Evolutionary conservation across 2,113 vertebrate species (phyloP).

Genomic region (Epinephelus lanceolatus): DNA sequence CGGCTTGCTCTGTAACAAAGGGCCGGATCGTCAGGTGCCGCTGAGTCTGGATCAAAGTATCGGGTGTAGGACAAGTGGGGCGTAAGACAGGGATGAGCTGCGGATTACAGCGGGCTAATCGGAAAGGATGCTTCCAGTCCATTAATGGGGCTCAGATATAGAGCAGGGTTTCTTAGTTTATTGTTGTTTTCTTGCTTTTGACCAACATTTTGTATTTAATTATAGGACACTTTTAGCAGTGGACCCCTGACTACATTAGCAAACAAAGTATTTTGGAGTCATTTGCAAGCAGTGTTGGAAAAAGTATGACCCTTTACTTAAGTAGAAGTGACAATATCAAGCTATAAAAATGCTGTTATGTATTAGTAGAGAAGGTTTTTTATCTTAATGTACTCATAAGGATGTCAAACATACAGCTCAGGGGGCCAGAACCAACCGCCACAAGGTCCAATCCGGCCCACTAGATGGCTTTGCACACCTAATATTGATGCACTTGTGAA

Average conservation of each 20-base stretch:
- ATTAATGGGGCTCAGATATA: conserved; percentile 63
- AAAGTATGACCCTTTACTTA: too few relatives aligned
- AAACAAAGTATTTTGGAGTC: not conserved
- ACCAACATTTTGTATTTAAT: conserved; percentile 5
- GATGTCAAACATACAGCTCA: too few relatives aligned
- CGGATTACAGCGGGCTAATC: conserved; percentile 82
- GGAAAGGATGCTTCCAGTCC: conserved; percentile 72
- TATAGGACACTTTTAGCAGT: not conserved
- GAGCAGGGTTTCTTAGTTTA: conserved; percentile 36
- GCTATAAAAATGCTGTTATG: too few relatives aligned
- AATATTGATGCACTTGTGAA: too few relatives aligned
- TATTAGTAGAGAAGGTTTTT: too few relatives aligned
- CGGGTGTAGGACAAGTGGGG: conserved; percentile 83
- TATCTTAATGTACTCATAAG: too few relatives aligned
- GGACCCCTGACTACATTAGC: not conserved
- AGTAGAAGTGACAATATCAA: too few relatives aligned
- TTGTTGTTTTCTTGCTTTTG: conserved; percentile 24
- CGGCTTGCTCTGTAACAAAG: conserved; percentile 75
- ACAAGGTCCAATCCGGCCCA: too few relatives aligned
- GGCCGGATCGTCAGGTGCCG: conserved; percentile 73
- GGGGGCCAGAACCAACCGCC: too few relatives aligned
- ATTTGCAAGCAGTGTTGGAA: not conserved
- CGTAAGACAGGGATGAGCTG: conserved; percentile 79
- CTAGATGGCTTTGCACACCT: too few relatives aligned
- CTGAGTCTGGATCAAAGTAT: conserved; percentile 85